Conservation (phyloP, 2,888 invertebrate species). For the Drosophila nr. fundita region DNA sequence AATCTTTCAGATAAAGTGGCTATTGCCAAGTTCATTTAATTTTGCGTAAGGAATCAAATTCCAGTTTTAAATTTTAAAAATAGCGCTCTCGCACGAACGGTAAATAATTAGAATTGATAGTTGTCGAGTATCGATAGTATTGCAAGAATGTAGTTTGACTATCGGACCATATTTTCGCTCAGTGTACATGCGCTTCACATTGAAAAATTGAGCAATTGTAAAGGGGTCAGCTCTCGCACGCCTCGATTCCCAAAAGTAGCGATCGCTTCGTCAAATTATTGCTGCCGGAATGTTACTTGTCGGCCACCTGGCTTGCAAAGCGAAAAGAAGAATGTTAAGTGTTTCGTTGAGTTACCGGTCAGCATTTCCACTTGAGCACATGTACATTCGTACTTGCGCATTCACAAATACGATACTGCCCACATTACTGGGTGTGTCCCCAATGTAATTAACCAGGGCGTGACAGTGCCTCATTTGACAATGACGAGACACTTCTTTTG, state of each 20-base stretch:
- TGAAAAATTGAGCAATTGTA: neutral
- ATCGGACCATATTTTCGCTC: neutral
- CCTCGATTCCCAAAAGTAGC: neutral
- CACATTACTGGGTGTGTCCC: slow-evolving; percentile 15
- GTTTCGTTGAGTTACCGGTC: slow-evolving; percentile 34
- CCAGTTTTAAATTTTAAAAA: neutral
- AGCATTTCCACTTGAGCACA: slow-evolving; percentile 9
- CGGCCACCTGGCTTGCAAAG: neutral
- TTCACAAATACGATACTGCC: neutral
- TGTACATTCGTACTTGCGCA: neutral
- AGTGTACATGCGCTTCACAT: neutral
- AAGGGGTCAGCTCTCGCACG: slow-evolving; percentile 4
- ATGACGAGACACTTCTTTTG: slow-evolving; percentile 11
- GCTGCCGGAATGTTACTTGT: neutral
- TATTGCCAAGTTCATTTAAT: neutral
- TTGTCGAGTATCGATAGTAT: neutral
- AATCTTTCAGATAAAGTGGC: neutral
- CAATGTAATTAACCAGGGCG: slow-evolving; percentile 28
- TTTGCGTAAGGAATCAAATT: neutral
- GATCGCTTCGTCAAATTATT: slow-evolving; percentile 16
- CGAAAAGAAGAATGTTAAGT: neutral
- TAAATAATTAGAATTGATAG: neutral
- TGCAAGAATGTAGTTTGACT: neutral
- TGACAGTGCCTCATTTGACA: neutral
- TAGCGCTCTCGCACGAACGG: neutral